phyloP scores from a whole-genome alignment of 1,140 invertebrate genomes.

The Cepaea nemoralis region DNA sequence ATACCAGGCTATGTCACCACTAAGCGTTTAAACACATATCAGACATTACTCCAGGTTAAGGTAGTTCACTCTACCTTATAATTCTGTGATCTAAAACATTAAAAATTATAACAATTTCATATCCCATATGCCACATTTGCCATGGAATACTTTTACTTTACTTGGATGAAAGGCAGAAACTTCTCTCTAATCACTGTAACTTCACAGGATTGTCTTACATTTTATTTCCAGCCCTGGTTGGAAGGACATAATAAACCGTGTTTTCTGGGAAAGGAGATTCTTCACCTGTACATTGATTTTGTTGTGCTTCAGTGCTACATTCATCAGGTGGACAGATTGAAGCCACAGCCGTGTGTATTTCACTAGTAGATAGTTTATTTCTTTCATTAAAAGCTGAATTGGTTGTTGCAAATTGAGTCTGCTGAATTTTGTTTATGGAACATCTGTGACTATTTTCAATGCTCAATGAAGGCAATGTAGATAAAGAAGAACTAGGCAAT shows the following conservation, averaged over 20 bases:
- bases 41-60: too few species aligned
- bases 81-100: too few species aligned
- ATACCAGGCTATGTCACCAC: too few species aligned
- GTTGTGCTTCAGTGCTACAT: background rate
- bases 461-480: background rate
- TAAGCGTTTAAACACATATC: too few species aligned
- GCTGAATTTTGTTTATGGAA: background rate
- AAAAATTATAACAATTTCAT: too few species aligned
- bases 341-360: constrained; percentile 29
- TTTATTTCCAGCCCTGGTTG: background rate
- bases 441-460: background rate
- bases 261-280: constrained; percentile 35
- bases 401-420: background rate
- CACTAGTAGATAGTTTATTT: background rate
- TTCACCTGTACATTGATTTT: background rate
- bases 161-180: too few species aligned
- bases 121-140: too few species aligned
- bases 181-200: too few species aligned
- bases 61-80: too few species aligned
- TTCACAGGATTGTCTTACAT: background rate
- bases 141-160: too few species aligned
- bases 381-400: constrained; percentile 20
- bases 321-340: constrained; percentile 18
- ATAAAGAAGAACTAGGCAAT: background rate
- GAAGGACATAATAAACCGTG: background rate